phyloP scores from a whole-genome alignment of 2,797 vertebrate species.

The Mallotus villosus region DNA sequence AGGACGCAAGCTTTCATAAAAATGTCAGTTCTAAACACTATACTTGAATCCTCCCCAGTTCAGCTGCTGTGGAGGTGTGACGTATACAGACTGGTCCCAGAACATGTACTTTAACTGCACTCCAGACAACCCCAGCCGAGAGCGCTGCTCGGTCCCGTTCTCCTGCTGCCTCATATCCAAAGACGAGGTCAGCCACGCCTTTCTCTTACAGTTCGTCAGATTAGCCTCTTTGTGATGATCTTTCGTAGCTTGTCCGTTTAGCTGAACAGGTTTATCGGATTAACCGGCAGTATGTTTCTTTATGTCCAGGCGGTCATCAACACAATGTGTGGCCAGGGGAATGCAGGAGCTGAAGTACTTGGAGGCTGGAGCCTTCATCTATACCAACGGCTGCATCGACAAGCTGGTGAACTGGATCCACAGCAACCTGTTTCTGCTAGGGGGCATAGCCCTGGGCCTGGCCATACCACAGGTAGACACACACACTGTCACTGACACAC shows the following conservation, averaged over 20 bases:
- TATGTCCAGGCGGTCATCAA: constrained; percentile 81
- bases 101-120: constrained; percentile 95
- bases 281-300: neutral
- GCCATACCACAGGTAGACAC: constrained; percentile 88
- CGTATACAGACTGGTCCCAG: constrained; percentile 89
- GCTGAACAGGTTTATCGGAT: neutral
- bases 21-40: neutral
- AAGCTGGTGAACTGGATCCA: constrained; percentile 91
- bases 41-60: constrained; percentile 73
- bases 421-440: constrained; percentile 89
- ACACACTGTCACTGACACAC: neutral
- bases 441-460: constrained; percentile 86
- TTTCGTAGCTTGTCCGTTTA: neutral
- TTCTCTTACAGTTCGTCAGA: neutral
- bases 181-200: constrained; percentile 66
- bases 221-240: neutral
- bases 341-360: constrained; percentile 75
- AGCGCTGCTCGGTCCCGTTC: constrained; percentile 91
- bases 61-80: constrained; percentile 85
- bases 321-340: constrained; percentile 89
- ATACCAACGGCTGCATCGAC: constrained; percentile 93
- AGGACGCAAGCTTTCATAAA: neutral
- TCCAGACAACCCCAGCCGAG: constrained; percentile 79
- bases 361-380: constrained; percentile 76
- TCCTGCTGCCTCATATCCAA: constrained; percentile 84